These are phyloP conservation scores for Heterodera filipjevi DNA, from an alignment of 2,888 invertebrate species.

Conservation along the genomic window DNA sequence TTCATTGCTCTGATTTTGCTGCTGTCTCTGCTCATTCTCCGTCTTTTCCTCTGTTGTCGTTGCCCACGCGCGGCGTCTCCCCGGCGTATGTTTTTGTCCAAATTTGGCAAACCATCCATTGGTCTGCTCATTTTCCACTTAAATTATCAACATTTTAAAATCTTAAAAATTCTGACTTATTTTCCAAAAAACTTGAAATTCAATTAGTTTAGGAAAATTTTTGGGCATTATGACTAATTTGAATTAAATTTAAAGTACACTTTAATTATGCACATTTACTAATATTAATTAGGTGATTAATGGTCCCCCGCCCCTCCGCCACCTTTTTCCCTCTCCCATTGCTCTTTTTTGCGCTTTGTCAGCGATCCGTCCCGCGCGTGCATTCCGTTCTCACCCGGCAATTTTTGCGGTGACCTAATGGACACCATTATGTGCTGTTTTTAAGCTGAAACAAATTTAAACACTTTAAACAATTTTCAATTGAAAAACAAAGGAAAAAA, in stretches of 20 bases:
- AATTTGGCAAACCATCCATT: constrained; percentile 1
- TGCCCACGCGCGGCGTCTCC: constrained; percentile 2
- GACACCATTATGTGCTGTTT: background rate
- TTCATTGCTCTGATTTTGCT: background rate
- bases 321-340: constrained; percentile 43
- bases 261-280: no score
- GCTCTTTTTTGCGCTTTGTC: constrained; percentile 36
- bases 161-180: no score
- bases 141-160: no score
- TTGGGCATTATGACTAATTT: no score
- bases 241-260: no score
- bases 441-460: background rate
- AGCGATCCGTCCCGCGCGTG: constrained; percentile 37
- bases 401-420: constrained; percentile 12
- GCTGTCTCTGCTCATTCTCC: background rate
- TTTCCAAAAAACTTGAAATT: no score
- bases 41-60: background rate
- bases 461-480: background rate
- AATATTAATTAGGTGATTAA: background rate
- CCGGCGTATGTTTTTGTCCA: constrained; percentile 8
- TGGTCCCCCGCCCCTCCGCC: background rate
- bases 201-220: no score
- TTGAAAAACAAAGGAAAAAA: background rate
- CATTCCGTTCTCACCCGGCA: constrained; percentile 37
- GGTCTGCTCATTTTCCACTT: background rate